Evolutionary conservation across 1,140 invertebrate species (phyloP), one percentile per base, ranked within the genome.

Genomic region (Lasioglossum albipes): DNA sequence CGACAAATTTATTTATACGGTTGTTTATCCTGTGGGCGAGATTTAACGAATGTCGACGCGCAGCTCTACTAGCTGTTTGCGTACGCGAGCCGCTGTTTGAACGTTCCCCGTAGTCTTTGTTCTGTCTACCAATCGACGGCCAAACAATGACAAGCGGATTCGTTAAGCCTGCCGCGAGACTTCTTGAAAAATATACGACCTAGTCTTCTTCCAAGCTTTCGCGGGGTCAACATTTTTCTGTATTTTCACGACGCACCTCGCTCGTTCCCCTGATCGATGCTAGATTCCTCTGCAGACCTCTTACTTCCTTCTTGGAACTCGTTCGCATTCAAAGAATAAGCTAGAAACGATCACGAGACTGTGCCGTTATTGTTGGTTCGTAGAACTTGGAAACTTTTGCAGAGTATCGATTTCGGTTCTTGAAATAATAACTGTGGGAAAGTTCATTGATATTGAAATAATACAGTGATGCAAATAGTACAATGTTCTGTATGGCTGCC

Each of bases 1-100:
- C n/a, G 27, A 71, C 59, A 71, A 72, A 70, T 64, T 78, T 78
- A 78, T 78, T 72, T 78, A 64, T 72, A 72, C 31, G n/a, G 59
- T 72, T 71, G 59, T 78, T 78, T 72, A 49, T 71, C n/a, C n/a
- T 68, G 31, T n/a, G 66, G 36, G 36, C 57, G 42, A 61, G 75
- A 77, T 77, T 77, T 54, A 45, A 76, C 75, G 66, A 77, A n/a
- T 54, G 75, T 54, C 52, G 57, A n/a, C 52, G n/a, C 57, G 49
- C 68, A 67, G 10, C 52, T 20, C 18, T 52, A 31, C 22, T 22
- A 10, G 45, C 31, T 78, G 42, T 78, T 78, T 78, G 75, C 16
- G 57, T 57, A 42, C 68, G 57, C 49, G 76, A 52, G 7, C 7
- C 57, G 57, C 68, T 69, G 75, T 69, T 77, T 69, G 65, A 69